phyloP scores from a whole-genome alignment of 2,113 vertebrate species.

The Salvator merianae region DNA sequence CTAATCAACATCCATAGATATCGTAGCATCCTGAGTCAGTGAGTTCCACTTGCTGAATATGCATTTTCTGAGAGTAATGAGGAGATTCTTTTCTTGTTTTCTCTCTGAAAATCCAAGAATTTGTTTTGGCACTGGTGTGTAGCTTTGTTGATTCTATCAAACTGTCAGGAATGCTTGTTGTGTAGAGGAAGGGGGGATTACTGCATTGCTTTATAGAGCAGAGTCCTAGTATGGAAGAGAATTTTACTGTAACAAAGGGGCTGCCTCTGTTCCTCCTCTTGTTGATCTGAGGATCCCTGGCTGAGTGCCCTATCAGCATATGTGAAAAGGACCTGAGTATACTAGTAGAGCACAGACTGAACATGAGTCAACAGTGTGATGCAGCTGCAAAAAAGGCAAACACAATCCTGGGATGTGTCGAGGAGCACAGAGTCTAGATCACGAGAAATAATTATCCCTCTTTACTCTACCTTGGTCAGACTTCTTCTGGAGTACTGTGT shows the following conservation, averaged over 20 bases:
- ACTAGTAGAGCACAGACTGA: no score
- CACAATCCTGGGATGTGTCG: no score
- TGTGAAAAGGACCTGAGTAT: no score
- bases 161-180: not conserved
- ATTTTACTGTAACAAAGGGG: not conserved
- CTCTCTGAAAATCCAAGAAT: not conserved
- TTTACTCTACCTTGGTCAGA: no score
- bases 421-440: no score
- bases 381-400: no score
- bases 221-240: not conserved
- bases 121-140: not conserved
- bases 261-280: not conserved
- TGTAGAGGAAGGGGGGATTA: no score
- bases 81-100: not conserved
- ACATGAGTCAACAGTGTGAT: no score
- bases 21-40: not conserved
- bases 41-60: not conserved
- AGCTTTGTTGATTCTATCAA: no score
- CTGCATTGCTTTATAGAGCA: not conserved
- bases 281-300: not conserved
- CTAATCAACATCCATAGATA: not conserved
- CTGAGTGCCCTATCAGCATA: conserved; percentile 29
- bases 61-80: not conserved
- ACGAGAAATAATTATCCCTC: no score
- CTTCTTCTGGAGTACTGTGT: no score